A percentile compares a stretch with the other conserved stretches of the same genome.
These are phyloP conservation scores for Bergia puertoricense DNA, from an alignment of 92 coral and sea anemone genomes.

Conservation along the genomic window DNA sequence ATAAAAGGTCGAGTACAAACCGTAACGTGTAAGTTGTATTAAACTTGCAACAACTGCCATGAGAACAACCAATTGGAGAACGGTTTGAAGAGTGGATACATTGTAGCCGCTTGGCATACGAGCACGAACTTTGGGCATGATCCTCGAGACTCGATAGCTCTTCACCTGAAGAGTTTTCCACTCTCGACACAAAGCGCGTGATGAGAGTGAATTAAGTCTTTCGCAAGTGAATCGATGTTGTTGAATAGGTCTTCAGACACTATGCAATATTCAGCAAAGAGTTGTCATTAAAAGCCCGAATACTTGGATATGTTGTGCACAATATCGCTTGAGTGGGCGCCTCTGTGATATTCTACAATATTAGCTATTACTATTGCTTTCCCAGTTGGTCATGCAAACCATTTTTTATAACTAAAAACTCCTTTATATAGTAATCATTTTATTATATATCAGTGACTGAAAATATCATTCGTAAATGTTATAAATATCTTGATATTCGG, in stretches of 20 bases:
- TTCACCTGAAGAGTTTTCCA: too few relatives aligned
- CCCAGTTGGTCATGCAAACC: not conserved
- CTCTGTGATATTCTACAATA: not conserved
- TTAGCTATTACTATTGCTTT: not conserved
- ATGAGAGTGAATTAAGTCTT: too few relatives aligned
- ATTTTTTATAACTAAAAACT: not conserved
- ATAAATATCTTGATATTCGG: not conserved
- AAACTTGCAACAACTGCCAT: constrained; percentile 5
- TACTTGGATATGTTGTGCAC: not conserved
- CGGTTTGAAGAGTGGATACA: constrained; percentile 13
- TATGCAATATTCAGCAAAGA: not conserved
- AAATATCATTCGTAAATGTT: not conserved
- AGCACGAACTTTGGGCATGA: constrained; percentile 34
- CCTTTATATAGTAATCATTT: not conserved
- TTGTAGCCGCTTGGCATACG: constrained; percentile 20
- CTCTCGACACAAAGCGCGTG: too few relatives aligned
- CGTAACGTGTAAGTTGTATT: constrained; percentile 5
- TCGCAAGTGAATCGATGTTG: too few relatives aligned
- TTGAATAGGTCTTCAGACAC: too few relatives aligned
- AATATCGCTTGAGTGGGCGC: not conserved
- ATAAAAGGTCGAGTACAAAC: constrained; percentile 8
- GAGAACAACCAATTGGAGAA: constrained; percentile 4
- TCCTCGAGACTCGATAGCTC: too few relatives aligned
- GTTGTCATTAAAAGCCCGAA: not conserved
- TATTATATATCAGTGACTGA: not conserved